Percentiles rank a stretch among this genome's conserved stretches.
Conservation (phyloP, 2,113 vertebrate genomes). For the Propithecus coquereli region DNA sequence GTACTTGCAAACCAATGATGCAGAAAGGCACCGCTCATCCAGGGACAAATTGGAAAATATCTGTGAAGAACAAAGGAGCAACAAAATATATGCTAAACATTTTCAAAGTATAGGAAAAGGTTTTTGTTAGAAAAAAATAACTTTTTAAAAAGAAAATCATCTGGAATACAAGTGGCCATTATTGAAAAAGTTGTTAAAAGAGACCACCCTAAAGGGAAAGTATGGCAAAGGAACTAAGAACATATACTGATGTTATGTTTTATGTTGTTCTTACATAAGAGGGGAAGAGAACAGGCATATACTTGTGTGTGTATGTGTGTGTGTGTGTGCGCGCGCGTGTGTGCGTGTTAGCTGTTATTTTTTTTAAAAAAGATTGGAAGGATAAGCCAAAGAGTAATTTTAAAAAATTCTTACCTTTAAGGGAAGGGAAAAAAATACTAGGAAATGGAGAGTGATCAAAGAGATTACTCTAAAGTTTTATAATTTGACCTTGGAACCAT, state of each 20-base stretch:
- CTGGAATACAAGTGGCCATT: neutral
- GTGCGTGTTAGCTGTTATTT: neutral
- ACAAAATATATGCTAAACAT: neutral
- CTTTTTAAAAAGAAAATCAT: neutral
- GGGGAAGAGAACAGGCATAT: neutral
- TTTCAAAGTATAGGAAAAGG: neutral
- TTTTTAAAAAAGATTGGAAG: neutral
- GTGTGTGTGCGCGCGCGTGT: neutral
- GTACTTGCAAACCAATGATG: constrained; percentile 97
- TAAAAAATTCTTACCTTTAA: neutral
- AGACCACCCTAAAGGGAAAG: neutral
- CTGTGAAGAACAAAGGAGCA: constrained; percentile 78
- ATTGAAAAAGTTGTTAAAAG: neutral
- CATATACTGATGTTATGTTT: neutral
- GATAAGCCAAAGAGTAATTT: neutral
- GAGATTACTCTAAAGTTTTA: neutral
- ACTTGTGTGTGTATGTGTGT: neutral
- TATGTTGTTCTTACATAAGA: neutral
- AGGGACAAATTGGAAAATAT: constrained; percentile 97
- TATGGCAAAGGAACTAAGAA: neutral
- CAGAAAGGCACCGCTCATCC: constrained; percentile 95
- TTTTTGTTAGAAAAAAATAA: neutral
- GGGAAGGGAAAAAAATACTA: neutral
- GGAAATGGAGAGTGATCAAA: neutral
- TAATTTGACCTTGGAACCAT: neutral